Base-by-base conservation (phyloP, 2,888 invertebrate species). In the Temnothorax ravouxi region DNA sequence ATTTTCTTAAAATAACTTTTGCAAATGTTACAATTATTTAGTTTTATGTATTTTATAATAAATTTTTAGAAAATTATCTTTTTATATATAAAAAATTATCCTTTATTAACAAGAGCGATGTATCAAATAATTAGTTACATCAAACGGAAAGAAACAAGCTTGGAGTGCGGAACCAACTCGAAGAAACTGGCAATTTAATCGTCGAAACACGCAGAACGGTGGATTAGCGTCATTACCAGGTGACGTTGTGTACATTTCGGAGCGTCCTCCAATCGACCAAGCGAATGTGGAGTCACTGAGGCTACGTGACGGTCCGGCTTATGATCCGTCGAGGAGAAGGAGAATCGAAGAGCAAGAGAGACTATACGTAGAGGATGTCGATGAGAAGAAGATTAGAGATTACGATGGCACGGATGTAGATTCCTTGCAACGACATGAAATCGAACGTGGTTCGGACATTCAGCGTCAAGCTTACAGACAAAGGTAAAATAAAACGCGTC, bases 131-230 rank as follows among this genome's bases (percentile, higher is more conserved):
- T 41, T 41, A 93, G 93, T 87, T 47, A 89, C 88, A 18, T 91
- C 91, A 88, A 87, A 89, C 0, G 92, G 92, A 21, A 92, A 90
- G 21, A 96, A 97, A 93, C 98, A 98, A 96, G 98, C 98, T 47
- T 98, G 98, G 98, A 98, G 98, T 92, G 98, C 98, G 59, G 97
- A 97, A 94, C 96, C 97, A 89, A 96, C 96, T 79, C 91, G 92
- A 29, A 91, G 93, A 38, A 96, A 97, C 91, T 97, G 97, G 97
- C 97, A 97, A 92, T 97, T 97, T 94, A 97, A 97, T 94, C 96
- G 97, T 89, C 96, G 97, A 90, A 96, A 96, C 90, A 95, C 90
- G 1, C 92, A 90, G 50, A 92, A 94, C 54, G 89, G 90, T 15
- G 93, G 93, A 0, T 86, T 93, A 44, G 92, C 93, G 15, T 94